Percentiles rank a stretch among this genome's conserved stretches.
Evolutionary conservation across 2,113 vertebrate species (phyloP).

Genomic region (Cyphomyrus discorhynchus): DNA sequence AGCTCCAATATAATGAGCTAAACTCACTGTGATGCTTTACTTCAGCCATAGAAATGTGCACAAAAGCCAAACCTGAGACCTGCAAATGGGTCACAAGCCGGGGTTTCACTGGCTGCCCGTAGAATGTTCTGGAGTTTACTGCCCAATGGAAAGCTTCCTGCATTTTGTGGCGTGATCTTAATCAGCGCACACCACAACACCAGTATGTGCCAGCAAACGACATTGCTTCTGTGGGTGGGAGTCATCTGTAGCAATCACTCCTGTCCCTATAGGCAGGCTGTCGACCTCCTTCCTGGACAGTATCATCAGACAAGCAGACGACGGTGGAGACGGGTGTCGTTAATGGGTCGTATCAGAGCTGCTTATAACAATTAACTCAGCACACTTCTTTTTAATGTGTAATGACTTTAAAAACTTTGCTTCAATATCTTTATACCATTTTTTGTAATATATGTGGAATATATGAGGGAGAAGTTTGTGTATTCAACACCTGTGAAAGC

Average conservation of each 20-base stretch:
- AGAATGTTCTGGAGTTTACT: background rate
- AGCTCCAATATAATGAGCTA: background rate
- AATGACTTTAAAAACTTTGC: background rate
- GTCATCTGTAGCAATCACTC: background rate
- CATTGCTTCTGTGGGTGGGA: background rate
- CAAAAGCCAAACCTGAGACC: background rate
- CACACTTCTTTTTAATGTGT: background rate
- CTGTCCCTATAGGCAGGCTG: background rate
- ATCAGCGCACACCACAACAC: background rate
- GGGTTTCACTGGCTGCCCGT: background rate
- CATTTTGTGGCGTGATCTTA: background rate
- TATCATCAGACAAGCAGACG: background rate
- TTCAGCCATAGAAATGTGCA: background rate
- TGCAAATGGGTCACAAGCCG: background rate
- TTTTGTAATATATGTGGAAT: background rate
- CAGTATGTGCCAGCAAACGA: background rate
- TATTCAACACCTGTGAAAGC: background rate
- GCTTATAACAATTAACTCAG: background rate
- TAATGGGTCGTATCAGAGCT: background rate
- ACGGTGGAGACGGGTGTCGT: background rate
- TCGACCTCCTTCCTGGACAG: background rate
- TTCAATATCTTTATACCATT: background rate
- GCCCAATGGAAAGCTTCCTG: background rate
- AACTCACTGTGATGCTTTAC: background rate
- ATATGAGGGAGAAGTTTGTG: background rate